phyloP scores from a whole-genome alignment of 1,140 invertebrate genomes.

The Pseudoatta argentina region DNA sequence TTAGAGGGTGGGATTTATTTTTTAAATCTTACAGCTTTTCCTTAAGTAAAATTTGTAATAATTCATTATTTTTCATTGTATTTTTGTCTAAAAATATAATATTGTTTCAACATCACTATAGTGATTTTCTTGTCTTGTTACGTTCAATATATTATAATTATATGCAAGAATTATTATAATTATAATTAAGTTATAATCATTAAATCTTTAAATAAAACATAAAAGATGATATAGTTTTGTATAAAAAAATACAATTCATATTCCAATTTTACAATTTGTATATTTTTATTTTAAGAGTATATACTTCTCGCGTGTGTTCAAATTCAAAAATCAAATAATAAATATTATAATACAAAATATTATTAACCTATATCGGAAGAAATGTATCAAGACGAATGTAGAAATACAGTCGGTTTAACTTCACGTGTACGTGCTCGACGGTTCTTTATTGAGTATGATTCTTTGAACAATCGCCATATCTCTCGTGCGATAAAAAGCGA shows the following conservation, averaged over 20 bases:
- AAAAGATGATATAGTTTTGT: not conserved
- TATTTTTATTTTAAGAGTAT: conserved; percentile 1
- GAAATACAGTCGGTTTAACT: not conserved
- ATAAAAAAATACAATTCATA: not conserved
- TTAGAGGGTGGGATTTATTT: no score
- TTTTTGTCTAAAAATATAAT: no score
- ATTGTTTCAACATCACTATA: no score
- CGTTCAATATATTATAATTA: no score
- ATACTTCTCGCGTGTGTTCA: not conserved
- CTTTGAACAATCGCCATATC: conserved; percentile 44
- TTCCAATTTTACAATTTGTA: not conserved
- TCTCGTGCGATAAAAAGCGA: conserved; percentile 38
- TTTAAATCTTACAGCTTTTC: no score
- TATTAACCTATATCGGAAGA: not conserved
- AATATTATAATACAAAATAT: conserved; percentile 15
- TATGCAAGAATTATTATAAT: not conserved
- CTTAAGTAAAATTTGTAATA: no score
- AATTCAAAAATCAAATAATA: not conserved
- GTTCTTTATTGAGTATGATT: conserved; percentile 41
- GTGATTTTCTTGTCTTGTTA: no score
- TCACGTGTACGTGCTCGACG: conserved; percentile 31
- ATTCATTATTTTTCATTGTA: no score
- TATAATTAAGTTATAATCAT: not conserved
- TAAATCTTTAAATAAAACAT: not conserved
- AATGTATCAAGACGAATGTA: not conserved